phyloP scores from a whole-genome alignment of 2,797 vertebrate species.

The Sebastes diploproa region DNA sequence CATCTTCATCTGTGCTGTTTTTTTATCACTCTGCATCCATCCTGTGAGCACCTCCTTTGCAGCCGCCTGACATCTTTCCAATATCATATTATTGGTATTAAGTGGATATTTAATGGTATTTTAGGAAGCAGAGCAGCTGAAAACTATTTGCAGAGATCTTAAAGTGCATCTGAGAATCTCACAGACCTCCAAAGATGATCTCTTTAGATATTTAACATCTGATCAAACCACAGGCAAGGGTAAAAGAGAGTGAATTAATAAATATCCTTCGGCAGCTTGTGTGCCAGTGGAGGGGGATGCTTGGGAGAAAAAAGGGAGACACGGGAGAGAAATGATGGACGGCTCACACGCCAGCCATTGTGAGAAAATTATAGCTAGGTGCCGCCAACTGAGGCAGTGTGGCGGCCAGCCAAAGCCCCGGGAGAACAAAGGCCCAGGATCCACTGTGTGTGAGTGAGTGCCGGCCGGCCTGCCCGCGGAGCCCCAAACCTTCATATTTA shows the following conservation, averaged over 20 bases:
- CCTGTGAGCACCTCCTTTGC: not conserved
- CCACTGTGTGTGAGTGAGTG: constrained; percentile 55
- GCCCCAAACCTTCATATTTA: constrained; percentile 79
- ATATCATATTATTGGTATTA: not conserved
- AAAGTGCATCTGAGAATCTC: constrained; percentile 19
- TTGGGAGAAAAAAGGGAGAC: constrained; percentile 38
- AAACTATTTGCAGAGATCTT: constrained; percentile 50
- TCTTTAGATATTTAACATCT: not conserved
- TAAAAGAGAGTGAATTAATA: constrained; percentile 45
- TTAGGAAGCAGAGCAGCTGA: constrained; percentile 19
- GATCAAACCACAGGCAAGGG: constrained; percentile 51
- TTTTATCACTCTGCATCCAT: not conserved
- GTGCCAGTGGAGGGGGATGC: constrained; percentile 34
- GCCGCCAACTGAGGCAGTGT: constrained; percentile 75
- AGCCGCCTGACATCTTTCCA: not conserved
- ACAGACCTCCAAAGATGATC: constrained; percentile 26
- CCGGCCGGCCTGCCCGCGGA: constrained; percentile 40
- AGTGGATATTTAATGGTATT: not conserved
- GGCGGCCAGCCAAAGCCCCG: constrained; percentile 72
- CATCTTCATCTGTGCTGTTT: not conserved
- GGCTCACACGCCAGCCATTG: constrained; percentile 80
- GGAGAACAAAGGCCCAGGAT: constrained; percentile 76
- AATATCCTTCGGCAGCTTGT: constrained; percentile 46
- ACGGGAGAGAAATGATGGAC: constrained; percentile 69
- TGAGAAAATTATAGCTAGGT: constrained; percentile 77